Evolutionary conservation across 2,888 invertebrate genomes (phyloP).

Genomic region (Megamerina dolium): DNA sequence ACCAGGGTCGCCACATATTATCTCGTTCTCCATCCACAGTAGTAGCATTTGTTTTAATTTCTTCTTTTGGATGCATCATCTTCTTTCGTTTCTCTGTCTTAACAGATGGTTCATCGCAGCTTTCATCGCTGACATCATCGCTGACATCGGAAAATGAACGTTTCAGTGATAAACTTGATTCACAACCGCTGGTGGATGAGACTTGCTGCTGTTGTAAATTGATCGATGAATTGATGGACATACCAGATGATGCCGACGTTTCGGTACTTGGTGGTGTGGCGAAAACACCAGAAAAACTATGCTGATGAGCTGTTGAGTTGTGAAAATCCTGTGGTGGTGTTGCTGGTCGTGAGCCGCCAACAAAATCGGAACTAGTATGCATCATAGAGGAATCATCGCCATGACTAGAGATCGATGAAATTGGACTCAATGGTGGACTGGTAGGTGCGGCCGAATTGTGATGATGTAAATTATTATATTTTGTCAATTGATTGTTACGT

Average conservation of each 20-base stretch:
- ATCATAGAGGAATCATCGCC: conserved; percentile 55
- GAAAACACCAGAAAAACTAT: conserved; percentile 39
- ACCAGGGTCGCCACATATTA: conserved; percentile 58
- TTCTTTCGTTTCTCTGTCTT: too few species aligned
- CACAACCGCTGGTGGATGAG: conserved; percentile 33
- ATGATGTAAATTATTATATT: conserved; percentile 10
- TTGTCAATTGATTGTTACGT: not conserved
- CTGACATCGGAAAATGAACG: conserved; percentile 29
- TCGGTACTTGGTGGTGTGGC: conserved; percentile 57
- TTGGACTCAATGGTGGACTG: conserved; percentile 67
- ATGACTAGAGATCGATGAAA: conserved; percentile 57
- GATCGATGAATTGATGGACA: conserved; percentile 20
- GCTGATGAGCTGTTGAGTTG: conserved; percentile 4
- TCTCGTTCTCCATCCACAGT: conserved; percentile 48
- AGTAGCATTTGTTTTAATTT: conserved; percentile 1
- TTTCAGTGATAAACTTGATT: conserved; percentile 20
- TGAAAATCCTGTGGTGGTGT: conserved; percentile 51
- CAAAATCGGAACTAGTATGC: conserved; percentile 49
- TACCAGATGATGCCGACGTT: conserved; percentile 50
- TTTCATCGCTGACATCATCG: conserved; percentile 37
- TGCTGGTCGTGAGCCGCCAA: conserved; percentile 50
- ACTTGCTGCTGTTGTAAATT: conserved; percentile 41
- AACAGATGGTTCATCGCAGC: conserved; percentile 29
- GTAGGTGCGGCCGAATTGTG: conserved; percentile 33
- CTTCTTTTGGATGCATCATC: conserved; percentile 17